Base-by-base conservation (phyloP, 2,888 invertebrate species). In the Eristalis arbustorum region DNA sequence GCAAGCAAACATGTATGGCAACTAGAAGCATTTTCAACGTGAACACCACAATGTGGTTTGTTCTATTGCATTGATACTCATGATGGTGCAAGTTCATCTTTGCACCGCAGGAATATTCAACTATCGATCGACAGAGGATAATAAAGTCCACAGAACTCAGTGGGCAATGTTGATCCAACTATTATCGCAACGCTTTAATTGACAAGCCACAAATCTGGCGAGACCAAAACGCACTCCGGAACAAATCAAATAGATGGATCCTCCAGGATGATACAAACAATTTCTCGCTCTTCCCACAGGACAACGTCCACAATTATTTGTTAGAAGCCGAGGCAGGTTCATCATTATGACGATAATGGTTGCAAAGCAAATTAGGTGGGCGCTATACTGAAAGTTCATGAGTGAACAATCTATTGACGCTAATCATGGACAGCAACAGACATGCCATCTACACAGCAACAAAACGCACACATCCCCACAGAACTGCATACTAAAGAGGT, bases 111-210 rank as follows among this genome's bases (percentile, higher is more conserved):
- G 5, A 28, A 28, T 31, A 62, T 11, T 62, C 25, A 62, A 14
- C 5, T 31, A 62, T 62, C 62, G 62, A 62, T 62, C 25, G 62
- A 23, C 28, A 14, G 28, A 61, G 25, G 8, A 28, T 31, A 62
- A 62, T 62, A 62, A 62, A 62, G 31, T 62, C 62, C 6, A 4
- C 25, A n/a, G n/a, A 14, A 34, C 23, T 4, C 13, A 34, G 62
- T 0, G 31, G 31, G 28, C 31, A 28, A 62, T 25, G 31, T 34
- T 63, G n/a, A 63, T 63, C 34, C n/a, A 63, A 28, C 34, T 18
- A 63, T 63, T 63, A 63, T 22, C 28, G 31, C 25, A 63, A 63
- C 62, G 62, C 31, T 62, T 62, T 63, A 63, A 63, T 63, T 63
- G 62, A 62, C 14, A 31, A 28, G 62, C 28, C 62, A 62, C 18